Percentiles rank a stretch among this genome's conserved stretches.
phyloP scores from a whole-genome alignment of 2,888 invertebrate genomes.

The Ophion costatus region DNA sequence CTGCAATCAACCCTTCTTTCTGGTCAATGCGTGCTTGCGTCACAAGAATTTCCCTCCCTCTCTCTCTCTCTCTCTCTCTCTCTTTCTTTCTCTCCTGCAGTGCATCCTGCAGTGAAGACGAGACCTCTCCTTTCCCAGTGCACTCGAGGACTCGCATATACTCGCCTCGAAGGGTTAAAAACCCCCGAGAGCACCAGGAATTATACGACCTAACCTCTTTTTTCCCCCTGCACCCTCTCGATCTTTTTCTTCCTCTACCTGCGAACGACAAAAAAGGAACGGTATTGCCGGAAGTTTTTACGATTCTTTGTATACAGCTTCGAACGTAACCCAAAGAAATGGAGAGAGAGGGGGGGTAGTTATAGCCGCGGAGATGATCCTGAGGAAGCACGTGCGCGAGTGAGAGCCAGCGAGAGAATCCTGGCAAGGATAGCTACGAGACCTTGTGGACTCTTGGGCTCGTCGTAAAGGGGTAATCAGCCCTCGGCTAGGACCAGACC shows the following conservation, averaged over 20 bases:
- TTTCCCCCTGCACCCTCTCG: conserved; percentile 43
- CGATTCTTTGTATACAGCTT: conserved; percentile 68
- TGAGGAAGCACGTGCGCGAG: conserved; percentile 7
- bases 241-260: conserved; percentile 66
- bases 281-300: conserved; percentile 75
- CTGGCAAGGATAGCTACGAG: conserved; percentile 64
- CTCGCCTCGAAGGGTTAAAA: conserved; percentile 75
- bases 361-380: no score
- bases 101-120: conserved; percentile 27
- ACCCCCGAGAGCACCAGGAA: conserved; percentile 58
- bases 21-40: conserved; percentile 62
- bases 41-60: not conserved
- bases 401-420: conserved; percentile 19
- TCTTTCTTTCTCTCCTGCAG: not conserved
- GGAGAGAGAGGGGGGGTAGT: conserved; percentile 14
- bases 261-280: conserved; percentile 46
- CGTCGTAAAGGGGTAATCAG: conserved; percentile 83
- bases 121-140: not conserved
- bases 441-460: conserved; percentile 75
- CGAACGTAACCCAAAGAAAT: conserved; percentile 24
- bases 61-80: not conserved
- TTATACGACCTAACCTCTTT: conserved; percentile 67
- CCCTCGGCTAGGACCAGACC: conserved; percentile 77
- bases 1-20: conserved; percentile 77
- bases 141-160: conserved; percentile 8